These are phyloP conservation scores for Lutjanus argentimaculatus DNA, from an alignment of 2,797 vertebrate species.

Conservation along the genomic window DNA sequence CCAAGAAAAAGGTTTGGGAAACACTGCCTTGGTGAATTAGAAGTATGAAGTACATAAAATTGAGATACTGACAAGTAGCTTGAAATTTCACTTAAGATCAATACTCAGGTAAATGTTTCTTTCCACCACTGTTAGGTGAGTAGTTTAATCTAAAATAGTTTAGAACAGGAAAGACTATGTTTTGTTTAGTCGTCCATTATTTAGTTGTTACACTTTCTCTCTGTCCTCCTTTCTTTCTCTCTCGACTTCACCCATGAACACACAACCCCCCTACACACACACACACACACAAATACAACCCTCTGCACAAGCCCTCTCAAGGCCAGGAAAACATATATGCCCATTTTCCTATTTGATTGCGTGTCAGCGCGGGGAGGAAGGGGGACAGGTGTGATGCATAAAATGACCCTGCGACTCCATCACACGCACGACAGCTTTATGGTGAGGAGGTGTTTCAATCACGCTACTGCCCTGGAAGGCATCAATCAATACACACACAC, in stretches of 20 bases:
- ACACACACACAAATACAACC: slow-evolving; percentile 52
- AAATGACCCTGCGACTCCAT: slow-evolving; percentile 84
- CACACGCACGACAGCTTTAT: slow-evolving; percentile 86
- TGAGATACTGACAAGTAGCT: background rate
- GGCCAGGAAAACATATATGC: slow-evolving; percentile 87
- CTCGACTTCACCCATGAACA: slow-evolving; percentile 32
- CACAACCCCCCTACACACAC: slow-evolving; percentile 24
- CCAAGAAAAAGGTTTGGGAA: no score
- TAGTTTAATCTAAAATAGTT: slow-evolving; percentile 3
- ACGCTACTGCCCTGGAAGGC: slow-evolving; percentile 73
- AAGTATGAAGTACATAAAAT: background rate
- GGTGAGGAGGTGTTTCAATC: slow-evolving; percentile 86
- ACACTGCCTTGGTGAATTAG: no score
- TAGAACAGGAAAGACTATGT: background rate
- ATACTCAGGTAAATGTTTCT: background rate
- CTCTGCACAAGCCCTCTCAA: slow-evolving; percentile 75
- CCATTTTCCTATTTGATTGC: slow-evolving; percentile 86
- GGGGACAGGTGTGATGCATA: slow-evolving; percentile 87
- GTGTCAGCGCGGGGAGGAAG: slow-evolving; percentile 79
- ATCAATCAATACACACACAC: slow-evolving; percentile 78
- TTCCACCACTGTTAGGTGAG: background rate
- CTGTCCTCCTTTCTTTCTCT: slow-evolving; percentile 43
- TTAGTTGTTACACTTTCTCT: slow-evolving; percentile 9
- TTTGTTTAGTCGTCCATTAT: slow-evolving; percentile 17
- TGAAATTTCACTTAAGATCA: background rate